These are phyloP conservation scores for Malthinus seriepunctatus DNA, from an alignment of 2,888 invertebrate species.

Conservation along the genomic window DNA sequence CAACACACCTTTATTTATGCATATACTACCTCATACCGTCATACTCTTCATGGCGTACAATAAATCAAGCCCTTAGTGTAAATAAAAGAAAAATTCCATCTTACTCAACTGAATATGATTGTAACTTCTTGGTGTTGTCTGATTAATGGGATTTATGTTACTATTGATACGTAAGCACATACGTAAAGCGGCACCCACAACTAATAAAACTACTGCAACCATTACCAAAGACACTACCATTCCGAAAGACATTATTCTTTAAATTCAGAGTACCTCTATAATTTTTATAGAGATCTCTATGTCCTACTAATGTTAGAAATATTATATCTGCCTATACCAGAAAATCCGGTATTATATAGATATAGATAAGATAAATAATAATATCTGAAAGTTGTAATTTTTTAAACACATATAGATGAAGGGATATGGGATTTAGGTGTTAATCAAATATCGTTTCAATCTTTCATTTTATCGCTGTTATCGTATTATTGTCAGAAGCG, in stretches of 20 bases:
- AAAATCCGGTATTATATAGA: not conserved
- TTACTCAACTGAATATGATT: slow-evolving; percentile 8
- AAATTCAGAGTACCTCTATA: not conserved
- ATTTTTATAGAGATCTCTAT: not conserved
- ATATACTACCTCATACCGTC: too few relatives aligned
- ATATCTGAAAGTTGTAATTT: not conserved
- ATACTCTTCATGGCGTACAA: too few relatives aligned
- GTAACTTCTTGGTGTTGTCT: not conserved
- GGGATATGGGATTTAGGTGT: not conserved
- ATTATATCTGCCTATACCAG: not conserved
- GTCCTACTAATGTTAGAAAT: not conserved
- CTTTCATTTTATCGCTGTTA: too few relatives aligned
- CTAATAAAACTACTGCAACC: slow-evolving; percentile 1
- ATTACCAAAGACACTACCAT: not conserved
- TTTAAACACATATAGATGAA: not conserved
- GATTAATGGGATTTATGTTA: not conserved
- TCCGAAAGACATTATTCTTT: not conserved
- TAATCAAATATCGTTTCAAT: too few relatives aligned
- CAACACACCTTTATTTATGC: too few relatives aligned
- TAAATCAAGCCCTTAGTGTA: not conserved
- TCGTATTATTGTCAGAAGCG: too few relatives aligned
- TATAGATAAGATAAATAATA: slow-evolving; percentile 13
- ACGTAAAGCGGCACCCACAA: not conserved
- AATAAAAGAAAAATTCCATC: not conserved
- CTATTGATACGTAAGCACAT: not conserved